Evolutionary conservation across 1,140 invertebrate genomes (phyloP).

Genomic region (Cyclargus thomasi): DNA sequence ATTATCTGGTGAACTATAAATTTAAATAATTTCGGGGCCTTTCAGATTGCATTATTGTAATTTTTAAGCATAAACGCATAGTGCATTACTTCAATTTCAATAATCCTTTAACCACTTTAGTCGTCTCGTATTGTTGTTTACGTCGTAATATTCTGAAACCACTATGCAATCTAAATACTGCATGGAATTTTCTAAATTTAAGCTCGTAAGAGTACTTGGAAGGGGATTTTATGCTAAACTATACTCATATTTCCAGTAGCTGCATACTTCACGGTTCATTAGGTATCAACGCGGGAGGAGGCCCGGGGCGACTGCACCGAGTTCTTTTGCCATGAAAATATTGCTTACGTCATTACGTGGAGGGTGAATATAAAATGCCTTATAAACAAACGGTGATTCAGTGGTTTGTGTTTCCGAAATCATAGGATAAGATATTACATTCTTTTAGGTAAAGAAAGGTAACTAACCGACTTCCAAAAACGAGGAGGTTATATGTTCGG

Average conservation of each 20-base stretch:
- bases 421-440: too few species aligned
- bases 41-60: too few species aligned
- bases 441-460: not conserved
- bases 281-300: slow-evolving; percentile 33
- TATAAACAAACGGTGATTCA: not conserved
- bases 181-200: not conserved
- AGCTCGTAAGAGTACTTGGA: slow-evolving; percentile 21
- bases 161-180: too few species aligned
- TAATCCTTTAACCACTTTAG: not conserved
- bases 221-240: slow-evolving; percentile 34
- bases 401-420: not conserved
- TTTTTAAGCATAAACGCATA: too few species aligned
- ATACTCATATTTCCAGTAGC: slow-evolving; percentile 39
- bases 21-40: too few species aligned
- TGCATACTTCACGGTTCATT: slow-evolving; percentile 47
- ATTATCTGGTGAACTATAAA: too few species aligned
- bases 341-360: slow-evolving; percentile 11
- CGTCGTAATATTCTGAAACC: too few species aligned
- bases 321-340: slow-evolving; percentile 5
- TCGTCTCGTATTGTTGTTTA: not conserved
- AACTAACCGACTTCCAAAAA: too few species aligned
- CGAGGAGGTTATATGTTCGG: too few species aligned
- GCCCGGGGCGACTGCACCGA: slow-evolving; percentile 27
- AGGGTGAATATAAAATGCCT: not conserved
- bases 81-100: too few species aligned